A percentile compares a stretch with the other conserved stretches of the same genome.
Conservation (phyloP, 2,113 vertebrate species). For the Daboia siamensis region DNA sequence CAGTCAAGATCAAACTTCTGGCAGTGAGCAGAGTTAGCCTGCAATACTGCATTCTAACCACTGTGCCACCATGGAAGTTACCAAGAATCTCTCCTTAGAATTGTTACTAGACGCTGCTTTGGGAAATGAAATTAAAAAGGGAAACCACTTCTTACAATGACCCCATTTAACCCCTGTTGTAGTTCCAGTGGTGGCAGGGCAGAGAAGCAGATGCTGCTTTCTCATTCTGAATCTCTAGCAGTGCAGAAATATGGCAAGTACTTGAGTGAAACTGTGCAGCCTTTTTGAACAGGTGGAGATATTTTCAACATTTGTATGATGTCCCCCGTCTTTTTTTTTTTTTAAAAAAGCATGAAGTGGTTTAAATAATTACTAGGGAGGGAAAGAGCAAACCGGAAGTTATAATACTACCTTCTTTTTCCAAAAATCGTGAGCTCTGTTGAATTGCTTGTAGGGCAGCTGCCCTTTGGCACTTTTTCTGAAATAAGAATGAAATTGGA, state of each 20-base stretch:
- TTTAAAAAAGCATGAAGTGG: not conserved
- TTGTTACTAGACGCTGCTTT: not conserved
- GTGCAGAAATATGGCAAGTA: not conserved
- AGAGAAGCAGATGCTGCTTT: not conserved
- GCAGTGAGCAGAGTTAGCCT: not conserved
- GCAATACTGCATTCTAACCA: not conserved
- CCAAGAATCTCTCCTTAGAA: not conserved
- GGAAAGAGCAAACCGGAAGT: not conserved
- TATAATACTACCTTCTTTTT: conserved; percentile 3
- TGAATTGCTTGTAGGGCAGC: not conserved
- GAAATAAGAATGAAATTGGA: not conserved
- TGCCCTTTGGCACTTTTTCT: not conserved
- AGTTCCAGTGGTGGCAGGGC: not conserved
- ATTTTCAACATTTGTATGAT: not conserved
- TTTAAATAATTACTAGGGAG: not conserved
- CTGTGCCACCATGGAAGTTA: not conserved
- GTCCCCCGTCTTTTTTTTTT: not conserved
- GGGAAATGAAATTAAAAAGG: not conserved
- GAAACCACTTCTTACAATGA: not conserved
- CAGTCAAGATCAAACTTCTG: not conserved
- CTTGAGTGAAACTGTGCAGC: not conserved
- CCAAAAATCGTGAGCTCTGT: not conserved
- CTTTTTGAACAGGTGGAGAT: not conserved
- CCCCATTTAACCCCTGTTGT: not conserved
- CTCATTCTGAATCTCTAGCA: not conserved